These are phyloP conservation scores for Pongo abelii DNA, from an alignment of 2,113 vertebrate genomes.

Conservation along the genomic window DNA sequence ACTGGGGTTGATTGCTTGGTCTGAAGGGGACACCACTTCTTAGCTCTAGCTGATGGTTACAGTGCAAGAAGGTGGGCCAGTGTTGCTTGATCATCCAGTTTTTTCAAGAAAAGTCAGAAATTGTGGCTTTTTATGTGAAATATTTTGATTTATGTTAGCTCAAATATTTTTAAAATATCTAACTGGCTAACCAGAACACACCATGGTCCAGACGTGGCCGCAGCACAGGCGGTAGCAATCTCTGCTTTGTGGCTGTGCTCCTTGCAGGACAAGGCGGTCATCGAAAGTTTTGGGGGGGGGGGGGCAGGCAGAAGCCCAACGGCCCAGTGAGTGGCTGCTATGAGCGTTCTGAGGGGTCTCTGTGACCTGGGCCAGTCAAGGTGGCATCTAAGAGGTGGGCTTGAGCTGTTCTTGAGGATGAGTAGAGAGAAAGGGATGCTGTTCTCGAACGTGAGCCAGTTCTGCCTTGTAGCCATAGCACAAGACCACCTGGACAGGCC, in stretches of 20 bases:
- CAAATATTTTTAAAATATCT: neutral
- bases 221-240: rapidly evolving
- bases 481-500: neutral
- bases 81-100: neutral
- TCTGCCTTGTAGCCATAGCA: neutral
- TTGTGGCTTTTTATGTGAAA: neutral
- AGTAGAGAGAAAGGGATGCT: neutral
- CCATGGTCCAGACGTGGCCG: neutral
- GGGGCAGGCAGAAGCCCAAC: neutral
- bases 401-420: neutral
- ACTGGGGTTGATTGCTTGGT: neutral
- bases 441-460: neutral
- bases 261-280: rapidly evolving
- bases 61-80: neutral
- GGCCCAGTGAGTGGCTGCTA: neutral
- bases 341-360: neutral
- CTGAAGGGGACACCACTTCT: neutral
- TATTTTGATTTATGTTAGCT: neutral
- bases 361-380: neutral
- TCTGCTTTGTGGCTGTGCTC: neutral
- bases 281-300: neutral
- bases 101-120: slow-evolving; percentile 11
- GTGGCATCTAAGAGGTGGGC: neutral
- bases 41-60: no score
- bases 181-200: neutral